Conservation (phyloP, 2,797 vertebrate species). For the Coluber constrictor region DNA sequence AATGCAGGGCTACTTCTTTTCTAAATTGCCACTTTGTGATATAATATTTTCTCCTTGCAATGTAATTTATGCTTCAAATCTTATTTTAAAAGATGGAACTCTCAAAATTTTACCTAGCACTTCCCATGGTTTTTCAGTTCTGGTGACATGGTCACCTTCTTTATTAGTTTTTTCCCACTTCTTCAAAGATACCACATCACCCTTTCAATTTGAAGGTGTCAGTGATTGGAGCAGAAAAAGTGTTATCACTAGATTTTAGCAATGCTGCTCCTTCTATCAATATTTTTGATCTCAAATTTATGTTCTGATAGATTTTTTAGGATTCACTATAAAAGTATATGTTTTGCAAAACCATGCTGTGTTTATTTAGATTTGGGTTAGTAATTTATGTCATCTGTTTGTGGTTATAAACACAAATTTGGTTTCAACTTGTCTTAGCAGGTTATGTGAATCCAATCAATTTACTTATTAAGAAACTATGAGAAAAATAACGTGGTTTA, state of each 20-base stretch:
- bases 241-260: background rate
- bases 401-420: background rate
- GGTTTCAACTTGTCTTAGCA: background rate
- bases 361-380: background rate
- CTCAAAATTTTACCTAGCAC: background rate
- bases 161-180: background rate
- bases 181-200: background rate
- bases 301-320: background rate
- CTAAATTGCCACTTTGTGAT: background rate
- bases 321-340: background rate
- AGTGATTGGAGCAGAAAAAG: background rate
- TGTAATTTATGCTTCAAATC: background rate
- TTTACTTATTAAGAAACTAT: background rate
- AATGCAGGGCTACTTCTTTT: background rate
- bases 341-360: background rate
- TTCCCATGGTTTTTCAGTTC: background rate
- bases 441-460: background rate
- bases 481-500: background rate
- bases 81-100: background rate
- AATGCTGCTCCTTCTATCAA: background rate
- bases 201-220: background rate
- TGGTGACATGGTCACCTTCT: too few relatives aligned
- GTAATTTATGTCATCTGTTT: background rate
- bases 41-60: background rate
- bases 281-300: conserved; percentile 5